These are phyloP conservation scores for Holothuria scabra DNA, from an alignment of 53 echinoderm and acorn worm species.

Conservation along the genomic window DNA sequence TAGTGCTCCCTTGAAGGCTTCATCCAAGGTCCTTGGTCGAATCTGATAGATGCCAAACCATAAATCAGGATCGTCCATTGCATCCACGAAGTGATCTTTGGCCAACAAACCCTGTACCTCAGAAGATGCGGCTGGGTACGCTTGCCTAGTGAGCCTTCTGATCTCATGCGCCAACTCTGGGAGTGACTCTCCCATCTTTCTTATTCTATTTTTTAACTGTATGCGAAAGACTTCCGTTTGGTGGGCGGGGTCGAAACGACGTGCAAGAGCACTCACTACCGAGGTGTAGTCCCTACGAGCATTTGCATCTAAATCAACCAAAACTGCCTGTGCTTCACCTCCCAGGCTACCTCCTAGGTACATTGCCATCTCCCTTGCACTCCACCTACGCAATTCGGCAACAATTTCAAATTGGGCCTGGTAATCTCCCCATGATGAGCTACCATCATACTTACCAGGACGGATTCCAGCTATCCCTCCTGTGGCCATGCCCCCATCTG, in stretches of 20 bases:
- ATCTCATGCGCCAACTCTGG: no score
- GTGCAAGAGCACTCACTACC: slow-evolving; percentile 13
- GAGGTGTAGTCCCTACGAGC: slow-evolving; percentile 14
- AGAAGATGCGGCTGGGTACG: slow-evolving; percentile 44
- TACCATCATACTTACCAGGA: slow-evolving; percentile 42
- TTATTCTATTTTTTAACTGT: slow-evolving; percentile 19
- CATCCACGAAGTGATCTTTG: slow-evolving; percentile 68
- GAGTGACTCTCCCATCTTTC: slow-evolving; percentile 33
- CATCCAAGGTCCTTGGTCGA: slow-evolving; percentile 31
- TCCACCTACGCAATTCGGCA: slow-evolving; percentile 47
- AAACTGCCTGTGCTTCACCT: slow-evolving; percentile 22
- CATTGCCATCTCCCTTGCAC: slow-evolving; percentile 5
- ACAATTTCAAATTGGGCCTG: slow-evolving; percentile 45
- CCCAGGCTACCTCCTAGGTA: slow-evolving; percentile 42
- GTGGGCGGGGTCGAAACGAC: slow-evolving; percentile 36
- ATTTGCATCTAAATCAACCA: not conserved
- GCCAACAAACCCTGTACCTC: slow-evolving; percentile 47
- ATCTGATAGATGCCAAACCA: slow-evolving; percentile 53
- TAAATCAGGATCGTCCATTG: slow-evolving; percentile 48
- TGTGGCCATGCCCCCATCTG: no score
- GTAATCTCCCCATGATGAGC: slow-evolving; percentile 28
- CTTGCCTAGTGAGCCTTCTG: slow-evolving; percentile 44
- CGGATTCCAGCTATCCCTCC: not conserved
- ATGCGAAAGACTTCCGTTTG: slow-evolving; percentile 43
- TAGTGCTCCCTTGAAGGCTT: slow-evolving; percentile 49